A percentile compares a stretch with the other conserved stretches of the same genome.
Conservation (phyloP, 2,113 vertebrate genomes). For the Microtus richardsoni region DNA sequence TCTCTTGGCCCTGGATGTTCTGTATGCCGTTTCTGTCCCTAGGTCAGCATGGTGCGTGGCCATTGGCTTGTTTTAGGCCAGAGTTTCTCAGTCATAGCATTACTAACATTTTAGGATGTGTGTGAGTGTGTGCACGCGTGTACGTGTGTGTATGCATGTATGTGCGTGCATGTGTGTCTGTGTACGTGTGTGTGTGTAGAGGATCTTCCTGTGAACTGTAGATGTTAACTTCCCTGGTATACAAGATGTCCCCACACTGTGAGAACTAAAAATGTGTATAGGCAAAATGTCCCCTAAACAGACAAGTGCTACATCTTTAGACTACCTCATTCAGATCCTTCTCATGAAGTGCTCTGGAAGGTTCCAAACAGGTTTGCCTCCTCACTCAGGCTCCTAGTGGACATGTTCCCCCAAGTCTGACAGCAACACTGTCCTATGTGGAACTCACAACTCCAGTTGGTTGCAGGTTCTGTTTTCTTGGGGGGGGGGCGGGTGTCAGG, state of each 20-base stretch:
- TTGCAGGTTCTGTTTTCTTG: neutral
- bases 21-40: neutral
- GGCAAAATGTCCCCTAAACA: too few relatives aligned
- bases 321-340: neutral
- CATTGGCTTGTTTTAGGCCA: neutral
- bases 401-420: neutral
- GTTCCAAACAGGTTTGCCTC: neutral
- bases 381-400: neutral
- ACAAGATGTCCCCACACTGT: too few relatives aligned
- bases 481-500: neutral
- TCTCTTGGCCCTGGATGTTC: neutral
- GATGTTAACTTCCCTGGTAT: neutral
- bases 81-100: neutral
- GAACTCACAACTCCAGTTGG: neutral
- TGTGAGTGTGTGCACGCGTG: neutral
- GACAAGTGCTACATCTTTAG: neutral
- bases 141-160: too few relatives aligned
- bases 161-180: too few relatives aligned
- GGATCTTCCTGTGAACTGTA: neutral
- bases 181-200: too few relatives aligned
- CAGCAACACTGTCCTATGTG: rapidly evolving
- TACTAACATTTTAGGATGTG: neutral
- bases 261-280: neutral
- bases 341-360: neutral
- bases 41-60: neutral